phyloP scores from a whole-genome alignment of 2,113 vertebrate species.

The Vidua macroura region DNA sequence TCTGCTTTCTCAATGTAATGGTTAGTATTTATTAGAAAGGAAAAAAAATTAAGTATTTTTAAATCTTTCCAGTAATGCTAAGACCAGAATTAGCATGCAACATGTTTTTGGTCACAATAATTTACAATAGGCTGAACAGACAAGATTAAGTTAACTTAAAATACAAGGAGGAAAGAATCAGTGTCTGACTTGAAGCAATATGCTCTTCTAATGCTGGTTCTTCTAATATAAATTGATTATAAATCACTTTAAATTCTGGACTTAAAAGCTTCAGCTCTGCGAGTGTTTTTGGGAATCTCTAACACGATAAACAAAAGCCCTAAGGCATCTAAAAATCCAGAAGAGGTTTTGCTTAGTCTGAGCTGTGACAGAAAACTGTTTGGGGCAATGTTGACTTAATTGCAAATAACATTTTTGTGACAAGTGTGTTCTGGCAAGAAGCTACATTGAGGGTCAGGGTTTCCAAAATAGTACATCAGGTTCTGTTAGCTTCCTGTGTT shows the following conservation, averaged over 20 bases:
- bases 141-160: neutral
- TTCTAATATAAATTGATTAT: neutral
- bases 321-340: neutral
- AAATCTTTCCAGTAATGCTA: neutral
- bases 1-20: neutral
- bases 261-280: neutral
- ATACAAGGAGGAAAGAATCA: neutral
- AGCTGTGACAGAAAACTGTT: neutral
- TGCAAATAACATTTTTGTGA: neutral
- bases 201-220: neutral
- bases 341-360: neutral
- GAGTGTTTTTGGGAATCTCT: neutral
- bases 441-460: neutral
- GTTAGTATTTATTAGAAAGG: neutral
- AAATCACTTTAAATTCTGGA: neutral
- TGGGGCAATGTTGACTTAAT: neutral
- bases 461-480: neutral
- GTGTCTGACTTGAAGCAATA: neutral
- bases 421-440: neutral
- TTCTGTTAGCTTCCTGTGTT: neutral
- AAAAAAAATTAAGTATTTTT: neutral
- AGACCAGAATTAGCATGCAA: neutral
- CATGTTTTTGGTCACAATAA: rapidly evolving
- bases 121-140: neutral
- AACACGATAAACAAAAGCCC: neutral